Conservation (phyloP, 2,888 invertebrate species). For the Andrena hattorfiana region DNA sequence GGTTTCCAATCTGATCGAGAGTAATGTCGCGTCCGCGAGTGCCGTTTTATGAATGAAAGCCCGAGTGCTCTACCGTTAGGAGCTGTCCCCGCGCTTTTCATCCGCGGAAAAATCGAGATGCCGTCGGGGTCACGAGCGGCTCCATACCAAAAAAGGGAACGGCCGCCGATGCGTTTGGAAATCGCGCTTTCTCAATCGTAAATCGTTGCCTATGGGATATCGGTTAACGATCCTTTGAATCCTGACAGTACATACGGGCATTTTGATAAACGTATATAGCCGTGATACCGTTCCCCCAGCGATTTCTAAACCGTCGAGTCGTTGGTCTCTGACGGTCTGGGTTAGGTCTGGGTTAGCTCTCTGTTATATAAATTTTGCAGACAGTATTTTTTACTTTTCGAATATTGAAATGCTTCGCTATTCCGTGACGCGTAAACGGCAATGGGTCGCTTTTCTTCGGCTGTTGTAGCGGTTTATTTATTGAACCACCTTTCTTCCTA, state of each 20-base stretch:
- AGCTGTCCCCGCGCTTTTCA: slow-evolving; percentile 30
- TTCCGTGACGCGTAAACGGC: no score
- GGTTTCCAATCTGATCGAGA: slow-evolving; percentile 73
- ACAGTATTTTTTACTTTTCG: no score
- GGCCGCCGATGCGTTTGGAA: background rate
- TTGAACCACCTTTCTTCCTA: slow-evolving; percentile 2
- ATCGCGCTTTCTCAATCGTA: slow-evolving; percentile 8
- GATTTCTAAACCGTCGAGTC: background rate
- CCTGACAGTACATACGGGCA: no score
- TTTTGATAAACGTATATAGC: background rate
- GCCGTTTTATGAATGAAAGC: slow-evolving; percentile 63
- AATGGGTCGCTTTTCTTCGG: no score
- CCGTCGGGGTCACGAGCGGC: background rate
- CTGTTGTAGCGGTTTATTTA: background rate
- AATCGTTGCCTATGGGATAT: background rate
- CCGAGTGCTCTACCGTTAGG: slow-evolving; percentile 40
- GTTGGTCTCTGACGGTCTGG: background rate
- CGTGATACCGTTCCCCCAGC: background rate
- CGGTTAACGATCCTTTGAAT: slow-evolving; percentile 23
- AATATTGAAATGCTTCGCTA: no score
- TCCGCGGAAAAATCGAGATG: slow-evolving; percentile 9
- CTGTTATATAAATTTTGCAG: no score
- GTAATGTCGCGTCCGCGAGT: slow-evolving; percentile 58
- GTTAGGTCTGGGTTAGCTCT: no score
- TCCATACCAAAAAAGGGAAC: slow-evolving; percentile 17